These are phyloP conservation scores for Trachops cirrhosus DNA, from an alignment of 2,797 vertebrate genomes.

Conservation along the genomic window DNA sequence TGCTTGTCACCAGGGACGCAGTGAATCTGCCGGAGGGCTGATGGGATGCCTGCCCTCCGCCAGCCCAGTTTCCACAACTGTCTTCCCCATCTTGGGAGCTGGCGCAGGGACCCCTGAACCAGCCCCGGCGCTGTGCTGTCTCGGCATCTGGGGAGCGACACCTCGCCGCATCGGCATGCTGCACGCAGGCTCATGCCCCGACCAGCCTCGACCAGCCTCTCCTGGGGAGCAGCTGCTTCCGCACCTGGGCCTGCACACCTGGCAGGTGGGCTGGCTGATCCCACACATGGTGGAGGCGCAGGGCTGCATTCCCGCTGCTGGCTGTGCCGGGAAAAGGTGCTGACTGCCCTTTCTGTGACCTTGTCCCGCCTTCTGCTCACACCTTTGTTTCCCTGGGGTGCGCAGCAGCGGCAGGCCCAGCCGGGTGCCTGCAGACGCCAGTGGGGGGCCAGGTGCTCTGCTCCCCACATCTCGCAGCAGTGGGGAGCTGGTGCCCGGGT, in stretches of 20 bases:
- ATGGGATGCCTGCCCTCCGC: accelerated
- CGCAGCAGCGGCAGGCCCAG: not conserved
- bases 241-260: not conserved
- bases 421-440: not conserved
- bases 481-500: not conserved
- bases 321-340: no score
- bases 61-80: not conserved
- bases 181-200: not conserved
- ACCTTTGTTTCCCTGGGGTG: not conserved
- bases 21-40: not conserved
- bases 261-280: not conserved
- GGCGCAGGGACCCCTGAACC: not conserved
- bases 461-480: not conserved
- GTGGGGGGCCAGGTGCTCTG: not conserved
- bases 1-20: not conserved
- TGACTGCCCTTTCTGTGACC: not conserved
- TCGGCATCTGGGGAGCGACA: not conserved
- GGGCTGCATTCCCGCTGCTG: not conserved
- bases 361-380: not conserved
- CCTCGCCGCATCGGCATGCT: not conserved
- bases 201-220: not conserved
- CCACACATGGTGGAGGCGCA: accelerated
- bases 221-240: not conserved
- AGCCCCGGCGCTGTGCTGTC: accelerated
- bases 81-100: not conserved